Evolutionary conservation across 1,140 invertebrate genomes (phyloP).

Genomic region (Ostrea denselamellosa): DNA sequence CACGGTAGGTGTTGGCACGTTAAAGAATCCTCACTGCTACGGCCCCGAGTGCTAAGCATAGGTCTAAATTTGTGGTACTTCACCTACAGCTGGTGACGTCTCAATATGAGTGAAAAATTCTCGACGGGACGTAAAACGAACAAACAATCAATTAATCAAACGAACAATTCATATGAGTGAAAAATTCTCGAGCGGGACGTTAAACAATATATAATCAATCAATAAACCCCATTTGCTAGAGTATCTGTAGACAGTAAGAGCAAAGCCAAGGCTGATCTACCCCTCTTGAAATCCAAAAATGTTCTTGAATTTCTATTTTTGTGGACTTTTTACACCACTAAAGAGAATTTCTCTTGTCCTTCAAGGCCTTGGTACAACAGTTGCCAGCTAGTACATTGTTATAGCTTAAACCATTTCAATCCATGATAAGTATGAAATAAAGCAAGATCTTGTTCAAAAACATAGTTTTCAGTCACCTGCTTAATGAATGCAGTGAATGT

Average conservation of each 20-base stretch:
- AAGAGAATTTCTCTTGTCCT: conserved; percentile 30
- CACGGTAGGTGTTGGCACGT: no score
- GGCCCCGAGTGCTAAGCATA: no score
- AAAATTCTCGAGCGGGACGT: neutral
- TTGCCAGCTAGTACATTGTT: neutral
- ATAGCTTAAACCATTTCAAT: conserved; percentile 33
- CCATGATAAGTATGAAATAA: conserved; percentile 31
- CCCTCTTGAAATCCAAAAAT: conserved; percentile 3
- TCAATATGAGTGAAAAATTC: no score
- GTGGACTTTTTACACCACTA: conserved; percentile 23
- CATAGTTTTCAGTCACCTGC: neutral
- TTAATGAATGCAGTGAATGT: neutral
- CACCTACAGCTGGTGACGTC: no score
- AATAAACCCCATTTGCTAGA: neutral
- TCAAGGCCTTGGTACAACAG: neutral
- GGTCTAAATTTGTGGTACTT: no score
- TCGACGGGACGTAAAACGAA: no score
- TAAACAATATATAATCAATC: neutral
- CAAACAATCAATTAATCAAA: no score
- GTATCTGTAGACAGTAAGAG: conserved; percentile 40
- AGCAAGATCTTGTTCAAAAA: conserved; percentile 10
- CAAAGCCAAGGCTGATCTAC: conserved; percentile 38
- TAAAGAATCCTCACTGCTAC: no score
- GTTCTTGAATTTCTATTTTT: conserved; percentile 36
- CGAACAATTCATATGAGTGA: no score